Percentiles rank a stretch among this genome's conserved stretches.
Evolutionary conservation across 2,888 invertebrate species (phyloP).

Genomic region (Lasioglossum pauxillum): DNA sequence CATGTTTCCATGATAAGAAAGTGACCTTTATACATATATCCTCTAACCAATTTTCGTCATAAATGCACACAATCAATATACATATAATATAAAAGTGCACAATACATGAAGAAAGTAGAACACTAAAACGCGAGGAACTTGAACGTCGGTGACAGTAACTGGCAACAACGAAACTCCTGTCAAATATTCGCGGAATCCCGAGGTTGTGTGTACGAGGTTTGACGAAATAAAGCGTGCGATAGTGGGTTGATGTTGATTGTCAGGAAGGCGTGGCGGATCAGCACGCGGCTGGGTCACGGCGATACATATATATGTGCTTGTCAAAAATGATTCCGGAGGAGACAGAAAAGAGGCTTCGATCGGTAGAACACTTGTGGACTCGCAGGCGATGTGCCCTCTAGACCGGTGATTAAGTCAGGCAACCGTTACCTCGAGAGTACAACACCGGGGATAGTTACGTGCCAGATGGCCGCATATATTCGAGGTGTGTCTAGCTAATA

Average conservation of each 20-base stretch:
- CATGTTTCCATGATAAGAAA: too few species aligned
- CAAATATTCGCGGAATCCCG: background rate
- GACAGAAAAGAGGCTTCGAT: background rate
- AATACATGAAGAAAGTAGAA: background rate
- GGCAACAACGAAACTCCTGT: background rate
- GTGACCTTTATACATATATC: too few species aligned
- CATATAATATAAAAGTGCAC: too few species aligned
- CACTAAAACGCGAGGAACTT: background rate
- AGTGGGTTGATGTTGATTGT: background rate
- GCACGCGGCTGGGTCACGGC: constrained; percentile 42
- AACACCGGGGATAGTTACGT: constrained; percentile 58
- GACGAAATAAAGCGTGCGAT: background rate
- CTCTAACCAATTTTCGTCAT: too few species aligned
- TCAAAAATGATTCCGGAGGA: background rate
- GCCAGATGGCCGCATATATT: constrained; percentile 75
- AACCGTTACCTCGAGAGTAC: constrained; percentile 67
- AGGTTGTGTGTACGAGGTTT: background rate
- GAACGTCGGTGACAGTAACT: background rate
- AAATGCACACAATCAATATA: too few species aligned
- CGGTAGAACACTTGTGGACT: background rate
- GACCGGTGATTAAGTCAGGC: constrained; percentile 40
- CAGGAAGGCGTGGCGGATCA: constrained; percentile 65
- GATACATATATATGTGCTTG: constrained; percentile 53
- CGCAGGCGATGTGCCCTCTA: constrained; percentile 11
- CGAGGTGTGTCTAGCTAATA: constrained; percentile 79